These are phyloP conservation scores for Xylocopa sonorina DNA, from an alignment of 1,140 invertebrate genomes.

Conservation along the genomic window DNA sequence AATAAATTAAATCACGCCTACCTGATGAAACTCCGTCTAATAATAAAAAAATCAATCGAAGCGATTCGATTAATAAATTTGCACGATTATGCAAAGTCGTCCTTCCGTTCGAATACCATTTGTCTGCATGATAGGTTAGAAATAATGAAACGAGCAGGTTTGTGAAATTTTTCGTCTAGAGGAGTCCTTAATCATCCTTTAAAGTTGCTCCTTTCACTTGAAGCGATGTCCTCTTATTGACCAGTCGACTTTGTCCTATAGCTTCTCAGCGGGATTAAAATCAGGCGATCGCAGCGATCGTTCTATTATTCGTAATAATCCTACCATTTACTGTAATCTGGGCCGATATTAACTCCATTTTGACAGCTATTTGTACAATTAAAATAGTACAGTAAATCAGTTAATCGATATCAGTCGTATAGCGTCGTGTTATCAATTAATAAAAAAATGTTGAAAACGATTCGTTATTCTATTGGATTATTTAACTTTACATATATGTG, in stretches of 20 bases:
- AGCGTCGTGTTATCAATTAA: not conserved
- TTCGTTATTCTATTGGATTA: no score
- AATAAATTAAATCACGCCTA: conserved; percentile 14
- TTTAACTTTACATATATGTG: no score
- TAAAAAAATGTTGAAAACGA: no score
- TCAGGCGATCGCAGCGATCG: not conserved
- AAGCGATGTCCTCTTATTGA: no score
- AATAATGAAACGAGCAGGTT: no score
- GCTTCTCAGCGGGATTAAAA: not conserved
- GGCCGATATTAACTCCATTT: not conserved
- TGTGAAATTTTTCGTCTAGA: not conserved
- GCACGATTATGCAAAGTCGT: no score
- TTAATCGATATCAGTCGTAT: not conserved
- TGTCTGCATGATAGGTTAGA: no score
- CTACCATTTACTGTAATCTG: no score
- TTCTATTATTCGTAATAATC: not conserved
- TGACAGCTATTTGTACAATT: not conserved
- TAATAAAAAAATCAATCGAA: not conserved
- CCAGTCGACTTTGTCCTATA: not conserved
- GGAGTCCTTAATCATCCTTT: no score
- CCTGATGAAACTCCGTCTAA: not conserved
- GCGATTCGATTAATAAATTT: not conserved
- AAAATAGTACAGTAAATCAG: not conserved
- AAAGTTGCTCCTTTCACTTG: not conserved
- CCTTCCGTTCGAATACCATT: no score